A percentile compares a stretch with the other conserved stretches of the same genome.
Conservation (phyloP, 1,140 invertebrate species). For the Drosophila tsacasi region DNA sequence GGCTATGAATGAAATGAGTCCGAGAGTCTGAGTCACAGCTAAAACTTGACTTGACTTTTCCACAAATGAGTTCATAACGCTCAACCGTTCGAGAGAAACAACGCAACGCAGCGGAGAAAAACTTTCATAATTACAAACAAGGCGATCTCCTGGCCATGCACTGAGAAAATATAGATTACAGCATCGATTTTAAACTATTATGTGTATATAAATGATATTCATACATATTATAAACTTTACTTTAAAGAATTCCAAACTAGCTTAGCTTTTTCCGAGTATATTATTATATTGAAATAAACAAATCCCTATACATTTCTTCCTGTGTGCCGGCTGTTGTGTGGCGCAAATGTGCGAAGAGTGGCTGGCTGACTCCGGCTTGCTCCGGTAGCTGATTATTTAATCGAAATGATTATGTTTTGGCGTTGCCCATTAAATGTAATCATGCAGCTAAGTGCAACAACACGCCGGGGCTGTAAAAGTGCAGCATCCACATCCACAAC, state of each 20-base stretch:
- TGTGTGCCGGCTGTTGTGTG: conserved; percentile 29
- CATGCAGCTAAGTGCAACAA: conserved; percentile 57
- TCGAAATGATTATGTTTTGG: conserved; percentile 79
- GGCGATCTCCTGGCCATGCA: conserved; percentile 35
- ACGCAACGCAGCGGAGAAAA: conserved; percentile 55
- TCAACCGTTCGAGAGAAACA: conserved; percentile 40
- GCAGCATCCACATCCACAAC: conserved; percentile 23
- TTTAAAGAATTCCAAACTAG: not conserved
- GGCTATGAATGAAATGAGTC: conserved; percentile 52
- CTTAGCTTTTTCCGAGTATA: not conserved
- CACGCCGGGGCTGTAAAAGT: conserved; percentile 19
- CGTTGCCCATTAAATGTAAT: conserved; percentile 74
- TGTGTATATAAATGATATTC: not conserved
- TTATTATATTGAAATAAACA: not conserved
- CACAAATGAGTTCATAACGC: conserved; percentile 77
- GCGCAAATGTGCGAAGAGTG: conserved; percentile 70
- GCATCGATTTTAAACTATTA: not conserved
- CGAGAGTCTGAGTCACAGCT: conserved; percentile 64
- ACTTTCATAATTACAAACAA: conserved; percentile 78
- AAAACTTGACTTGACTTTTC: conserved; percentile 73
- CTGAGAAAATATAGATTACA: not conserved
- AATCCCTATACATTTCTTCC: not conserved
- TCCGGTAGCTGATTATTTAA: conserved; percentile 78
- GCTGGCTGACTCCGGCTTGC: conserved; percentile 37
- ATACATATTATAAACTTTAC: not conserved